Base-by-base conservation (phyloP, 1,140 invertebrate genomes). In the Stenopsyche tienmushanensis region DNA sequence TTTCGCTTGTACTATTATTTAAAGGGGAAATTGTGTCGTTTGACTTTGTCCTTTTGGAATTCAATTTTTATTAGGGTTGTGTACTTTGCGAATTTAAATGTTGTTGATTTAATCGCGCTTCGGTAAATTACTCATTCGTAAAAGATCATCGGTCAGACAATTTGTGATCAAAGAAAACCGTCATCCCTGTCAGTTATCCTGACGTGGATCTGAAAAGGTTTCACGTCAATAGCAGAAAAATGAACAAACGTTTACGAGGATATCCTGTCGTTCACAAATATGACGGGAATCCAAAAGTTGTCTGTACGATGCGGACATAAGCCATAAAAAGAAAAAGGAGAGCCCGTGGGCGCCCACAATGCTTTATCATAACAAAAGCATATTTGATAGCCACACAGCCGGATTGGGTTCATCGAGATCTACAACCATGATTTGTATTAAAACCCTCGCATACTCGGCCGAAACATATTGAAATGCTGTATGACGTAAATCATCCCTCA, bases 351-450 rank as follows among this genome's bases (percentile, higher is more conserved):
- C 50, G 44, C 23, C 45, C 60, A 68, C 66, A 68, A 64, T 64
- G 47, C 66, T 64, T 68, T 63, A 53, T 10, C 55, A 60, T 57
- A 68, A 68, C 62, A 68, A 68, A 68, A 64, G 66, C 44, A 63
- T 64, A 63, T 63, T 63, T 63, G 65, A 67, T 63, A 63, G 60
- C 59, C 34, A 34, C 29, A 34, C 13, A 13, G 29, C 5, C 29
- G 29, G 29, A 7, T 34, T 13, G 29, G n/a, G n/a, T n/a, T n/a
- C n/a, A n/a, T n/a, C n/a, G n/a, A n/a, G n/a, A n/a, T n/a, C n/a
- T n/a, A n/a, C n/a, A n/a, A n/a, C n/a, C n/a, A n/a, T n/a, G n/a
- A n/a, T n/a, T n/a, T n/a, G n/a, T n/a, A n/a, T n/a, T n/a, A n/a
- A n/a, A n/a, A n/a, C n/a, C n/a, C n/a, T n/a, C n/a, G n/a, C n/a